Evolutionary conservation across 2,113 vertebrate species (phyloP).

Genomic region (Erythrocebus patas): DNA sequence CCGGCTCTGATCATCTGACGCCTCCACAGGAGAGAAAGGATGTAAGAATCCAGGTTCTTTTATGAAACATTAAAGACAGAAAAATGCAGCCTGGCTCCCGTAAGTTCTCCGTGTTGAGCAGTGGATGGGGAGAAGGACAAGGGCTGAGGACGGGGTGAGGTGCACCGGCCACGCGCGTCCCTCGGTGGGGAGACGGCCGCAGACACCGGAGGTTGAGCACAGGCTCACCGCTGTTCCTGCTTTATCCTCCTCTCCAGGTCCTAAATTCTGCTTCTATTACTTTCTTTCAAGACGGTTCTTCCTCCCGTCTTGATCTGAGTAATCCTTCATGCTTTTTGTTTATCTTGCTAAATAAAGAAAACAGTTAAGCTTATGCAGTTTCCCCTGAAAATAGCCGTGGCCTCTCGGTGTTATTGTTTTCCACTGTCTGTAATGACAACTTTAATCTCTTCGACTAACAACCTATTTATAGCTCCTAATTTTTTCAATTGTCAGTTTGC

Average conservation of each 20-base stretch:
- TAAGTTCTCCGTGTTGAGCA: not conserved
- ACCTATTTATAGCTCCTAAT: not conserved
- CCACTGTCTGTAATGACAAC: not conserved
- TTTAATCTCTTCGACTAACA: not conserved
- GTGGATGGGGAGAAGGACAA: not conserved
- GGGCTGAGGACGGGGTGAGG: too few relatives aligned
- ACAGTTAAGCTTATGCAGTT: not conserved
- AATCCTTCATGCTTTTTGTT: not conserved
- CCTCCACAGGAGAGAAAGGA: not conserved
- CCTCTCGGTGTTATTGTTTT: not conserved
- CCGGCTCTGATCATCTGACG: not conserved
- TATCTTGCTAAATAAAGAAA: not conserved
- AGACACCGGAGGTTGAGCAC: not conserved
- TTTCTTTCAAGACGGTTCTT: not conserved
- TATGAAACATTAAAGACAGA: not conserved
- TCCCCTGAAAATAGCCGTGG: not conserved
- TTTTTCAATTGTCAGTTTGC: too few relatives aligned
- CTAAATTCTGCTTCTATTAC: too few relatives aligned
- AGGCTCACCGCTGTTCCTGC: too few relatives aligned
- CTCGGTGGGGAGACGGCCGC: accelerated
- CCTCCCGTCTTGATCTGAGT: not conserved
- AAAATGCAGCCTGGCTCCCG: not conserved
- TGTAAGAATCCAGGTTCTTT: not conserved
- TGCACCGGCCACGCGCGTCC: not conserved
- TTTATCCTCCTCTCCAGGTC: not conserved